These are phyloP conservation scores for Orthosia gothica DNA, from an alignment of 2,888 invertebrate genomes.

Conservation along the genomic window DNA sequence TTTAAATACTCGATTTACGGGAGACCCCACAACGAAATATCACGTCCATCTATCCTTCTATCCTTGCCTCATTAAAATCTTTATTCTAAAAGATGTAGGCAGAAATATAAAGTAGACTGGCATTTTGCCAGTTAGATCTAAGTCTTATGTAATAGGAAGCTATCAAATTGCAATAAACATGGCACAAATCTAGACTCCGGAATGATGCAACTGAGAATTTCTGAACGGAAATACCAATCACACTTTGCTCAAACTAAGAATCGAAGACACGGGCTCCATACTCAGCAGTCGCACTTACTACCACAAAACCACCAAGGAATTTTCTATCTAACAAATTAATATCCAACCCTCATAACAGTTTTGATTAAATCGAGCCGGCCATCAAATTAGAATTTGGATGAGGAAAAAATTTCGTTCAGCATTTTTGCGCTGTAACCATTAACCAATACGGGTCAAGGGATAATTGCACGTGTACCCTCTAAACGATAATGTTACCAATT, in stretches of 20 bases:
- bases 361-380: constrained; percentile 21
- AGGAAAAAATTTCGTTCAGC: constrained; percentile 29
- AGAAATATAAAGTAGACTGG: no score
- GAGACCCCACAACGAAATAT: not conserved
- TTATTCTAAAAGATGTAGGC: not conserved
- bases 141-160: no score
- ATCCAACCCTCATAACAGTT: constrained; percentile 20
- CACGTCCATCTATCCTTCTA: not conserved
- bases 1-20: not conserved
- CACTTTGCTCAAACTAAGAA: no score
- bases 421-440: constrained; percentile 24
- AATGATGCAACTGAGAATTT: no score
- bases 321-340: not conserved
- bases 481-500: constrained; percentile 28
- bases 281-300: not conserved
- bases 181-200: no score
- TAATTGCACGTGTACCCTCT: constrained; percentile 46
- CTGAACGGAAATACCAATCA: no score
- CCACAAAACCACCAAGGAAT: not conserved
- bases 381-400: constrained; percentile 44
- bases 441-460: constrained; percentile 47
- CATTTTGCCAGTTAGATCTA: no score
- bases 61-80: not conserved
- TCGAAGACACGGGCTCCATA: no score
- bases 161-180: no score